Percentiles rank a stretch among this genome's conserved stretches.
Conservation (phyloP, 2,797 vertebrate species). For the Ctenochaetus hawaiiensis region DNA sequence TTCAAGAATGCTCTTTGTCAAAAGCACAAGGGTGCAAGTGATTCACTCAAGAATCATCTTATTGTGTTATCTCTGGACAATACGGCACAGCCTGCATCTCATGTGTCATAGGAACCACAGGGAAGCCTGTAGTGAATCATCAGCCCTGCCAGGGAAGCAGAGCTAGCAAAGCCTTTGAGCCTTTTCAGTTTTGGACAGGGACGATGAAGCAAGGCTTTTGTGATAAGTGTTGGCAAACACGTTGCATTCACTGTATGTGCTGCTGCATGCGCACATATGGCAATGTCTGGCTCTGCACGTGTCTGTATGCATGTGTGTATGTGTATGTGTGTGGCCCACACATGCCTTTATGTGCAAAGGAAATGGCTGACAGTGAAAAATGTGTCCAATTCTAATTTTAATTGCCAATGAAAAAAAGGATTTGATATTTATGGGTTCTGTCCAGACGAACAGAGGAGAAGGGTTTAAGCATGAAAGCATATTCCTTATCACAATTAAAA, state of each 20-base stretch:
- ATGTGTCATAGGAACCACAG: slow-evolving; percentile 66
- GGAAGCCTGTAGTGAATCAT: slow-evolving; percentile 67
- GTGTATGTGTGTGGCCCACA: slow-evolving; percentile 49
- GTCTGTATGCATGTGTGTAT: slow-evolving; percentile 27
- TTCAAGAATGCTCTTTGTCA: slow-evolving; percentile 43
- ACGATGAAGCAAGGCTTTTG: slow-evolving; percentile 17
- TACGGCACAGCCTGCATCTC: slow-evolving; percentile 48
- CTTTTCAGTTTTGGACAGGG: slow-evolving; percentile 30
- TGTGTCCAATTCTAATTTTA: slow-evolving; percentile 83
- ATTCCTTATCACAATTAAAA: slow-evolving; percentile 83
- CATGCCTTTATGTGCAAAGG: slow-evolving; percentile 68
- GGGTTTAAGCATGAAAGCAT: slow-evolving; percentile 77
- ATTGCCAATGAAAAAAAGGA: slow-evolving; percentile 75
- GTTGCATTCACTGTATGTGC: slow-evolving; percentile 10
- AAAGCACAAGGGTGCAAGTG: slow-evolving; percentile 50
- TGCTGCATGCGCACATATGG: slow-evolving; percentile 10
- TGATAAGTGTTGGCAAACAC: slow-evolving; percentile 26
- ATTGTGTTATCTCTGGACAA: slow-evolving; percentile 67
- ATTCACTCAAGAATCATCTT: slow-evolving; percentile 63
- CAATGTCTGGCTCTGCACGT: slow-evolving; percentile 28
- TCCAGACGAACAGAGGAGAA: slow-evolving; percentile 71
- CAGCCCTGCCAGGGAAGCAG: slow-evolving; percentile 33
- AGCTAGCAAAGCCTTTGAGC: slow-evolving; percentile 38
- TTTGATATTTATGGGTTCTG: slow-evolving; percentile 78
- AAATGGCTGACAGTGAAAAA: slow-evolving; percentile 84